Evolutionary conservation across 92 coral and sea anemone genomes (phyloP).

Genomic region (Epizoanthus ramosus): DNA sequence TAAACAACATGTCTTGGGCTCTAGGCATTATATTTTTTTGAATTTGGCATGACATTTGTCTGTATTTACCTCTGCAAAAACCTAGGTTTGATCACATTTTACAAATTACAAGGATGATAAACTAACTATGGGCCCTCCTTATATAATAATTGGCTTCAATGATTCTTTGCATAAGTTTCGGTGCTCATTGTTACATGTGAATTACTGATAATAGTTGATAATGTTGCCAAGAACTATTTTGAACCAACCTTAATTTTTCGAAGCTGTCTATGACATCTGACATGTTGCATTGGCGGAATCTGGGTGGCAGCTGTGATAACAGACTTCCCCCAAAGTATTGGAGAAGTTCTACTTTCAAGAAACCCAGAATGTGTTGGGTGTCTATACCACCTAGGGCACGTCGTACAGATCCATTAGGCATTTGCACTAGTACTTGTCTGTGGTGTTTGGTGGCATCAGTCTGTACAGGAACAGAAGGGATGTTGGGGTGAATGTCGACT

Average conservation of each 20-base stretch:
- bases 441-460: constrained; percentile 18
- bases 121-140: neutral
- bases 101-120: too few species aligned
- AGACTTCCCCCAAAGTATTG: constrained; percentile 41
- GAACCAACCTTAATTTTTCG: constrained; percentile 52
- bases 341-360: constrained; percentile 13
- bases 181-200: too few species aligned
- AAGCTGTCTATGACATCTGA: constrained; percentile 56
- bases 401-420: constrained; percentile 32
- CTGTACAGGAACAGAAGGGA: constrained; percentile 5
- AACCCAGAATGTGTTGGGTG: constrained; percentile 38
- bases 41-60: too few species aligned
- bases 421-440: constrained; percentile 31
- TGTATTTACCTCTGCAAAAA: too few species aligned
- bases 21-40: too few species aligned
- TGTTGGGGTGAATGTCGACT: constrained; percentile 33
- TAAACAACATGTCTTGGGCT: too few species aligned
- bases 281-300: constrained; percentile 45
- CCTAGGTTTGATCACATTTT: too few species aligned
- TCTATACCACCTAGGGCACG: constrained; percentile 49
- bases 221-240: neutral
- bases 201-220: neutral
- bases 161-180: too few species aligned
- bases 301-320: constrained; percentile 35
- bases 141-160: neutral